Evolutionary conservation across 2,113 vertebrate species (phyloP).

Genomic region (Sebastes fasciatus): DNA sequence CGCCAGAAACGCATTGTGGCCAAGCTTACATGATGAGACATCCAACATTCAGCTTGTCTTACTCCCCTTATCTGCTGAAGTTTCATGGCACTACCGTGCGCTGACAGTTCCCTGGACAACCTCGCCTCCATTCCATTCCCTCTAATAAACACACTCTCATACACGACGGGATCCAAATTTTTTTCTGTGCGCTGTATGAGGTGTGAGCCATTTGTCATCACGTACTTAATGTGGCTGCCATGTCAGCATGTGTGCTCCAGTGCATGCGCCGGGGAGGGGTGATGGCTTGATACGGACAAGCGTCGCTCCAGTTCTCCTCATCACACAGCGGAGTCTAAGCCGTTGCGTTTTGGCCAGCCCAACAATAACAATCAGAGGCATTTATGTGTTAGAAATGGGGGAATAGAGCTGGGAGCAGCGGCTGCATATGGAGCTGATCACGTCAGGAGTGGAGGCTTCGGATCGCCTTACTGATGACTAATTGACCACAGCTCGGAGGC

Average conservation of each 20-base stretch:
- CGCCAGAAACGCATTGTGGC: conserved; percentile 41
- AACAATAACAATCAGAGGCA: conserved; percentile 81
- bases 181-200: conserved; percentile 44
- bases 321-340: conserved; percentile 60
- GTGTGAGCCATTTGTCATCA: conserved; percentile 79
- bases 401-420: conserved; percentile 49
- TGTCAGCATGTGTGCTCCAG: conserved; percentile 47
- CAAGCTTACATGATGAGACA: conserved; percentile 35
- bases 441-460: conserved; percentile 51
- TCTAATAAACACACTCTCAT: conserved; percentile 53
- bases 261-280: conserved; percentile 11
- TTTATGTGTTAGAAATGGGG: conserved; percentile 72
- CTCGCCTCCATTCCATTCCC: conserved; percentile 46
- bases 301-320: conserved; percentile 62
- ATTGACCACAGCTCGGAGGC: conserved; percentile 71
- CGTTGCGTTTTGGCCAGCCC: conserved; percentile 66
- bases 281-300: conserved; percentile 60
- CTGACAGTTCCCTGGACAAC: conserved; percentile 69
- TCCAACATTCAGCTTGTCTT: conserved; percentile 53
- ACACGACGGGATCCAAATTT: conserved; percentile 45
- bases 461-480: conserved; percentile 82
- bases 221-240: conserved; percentile 62
- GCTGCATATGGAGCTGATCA: conserved; percentile 83
- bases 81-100: conserved; percentile 56
- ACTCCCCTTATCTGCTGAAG: conserved; percentile 65